phyloP scores from a whole-genome alignment of 2,113 vertebrate species.

The Labrus mixtus region DNA sequence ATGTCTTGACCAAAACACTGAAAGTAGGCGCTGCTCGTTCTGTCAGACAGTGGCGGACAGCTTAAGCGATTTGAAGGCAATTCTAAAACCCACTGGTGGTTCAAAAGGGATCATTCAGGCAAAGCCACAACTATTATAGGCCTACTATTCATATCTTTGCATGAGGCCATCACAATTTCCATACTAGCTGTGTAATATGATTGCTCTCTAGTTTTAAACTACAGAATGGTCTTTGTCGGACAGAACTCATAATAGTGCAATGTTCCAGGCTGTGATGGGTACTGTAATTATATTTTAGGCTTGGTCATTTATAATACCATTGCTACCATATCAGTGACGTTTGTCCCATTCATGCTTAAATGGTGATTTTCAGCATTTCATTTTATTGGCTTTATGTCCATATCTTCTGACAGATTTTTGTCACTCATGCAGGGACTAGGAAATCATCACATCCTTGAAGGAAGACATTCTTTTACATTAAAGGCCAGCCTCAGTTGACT shows the following conservation, averaged over 20 bases:
- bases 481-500: background rate
- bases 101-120: slow-evolving; percentile 79
- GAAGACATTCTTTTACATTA: background rate
- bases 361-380: slow-evolving; percentile 30
- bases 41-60: slow-evolving; percentile 75
- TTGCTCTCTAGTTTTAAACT: slow-evolving; percentile 73
- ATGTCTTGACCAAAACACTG: slow-evolving; percentile 73
- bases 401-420: slow-evolving; percentile 16
- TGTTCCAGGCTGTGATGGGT: slow-evolving; percentile 78
- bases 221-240: slow-evolving; percentile 80
- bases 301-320: slow-evolving; percentile 70
- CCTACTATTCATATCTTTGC: slow-evolving; percentile 80
- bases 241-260: slow-evolving; percentile 70
- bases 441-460: slow-evolving; percentile 13
- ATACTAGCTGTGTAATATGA: slow-evolving; percentile 75
- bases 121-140: slow-evolving; percentile 81
- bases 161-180: slow-evolving; percentile 82
- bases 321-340: slow-evolving; percentile 71
- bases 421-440: slow-evolving; percentile 1
- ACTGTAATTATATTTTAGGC: slow-evolving; percentile 70
- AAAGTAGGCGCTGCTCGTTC: slow-evolving; percentile 62
- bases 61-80: slow-evolving; percentile 77
- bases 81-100: slow-evolving; percentile 78
- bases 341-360: slow-evolving; percentile 46
- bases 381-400: slow-evolving; percentile 26